Evolutionary conservation across 2,113 vertebrate genomes (phyloP).

Genomic region (Saiga tatarica): DNA sequence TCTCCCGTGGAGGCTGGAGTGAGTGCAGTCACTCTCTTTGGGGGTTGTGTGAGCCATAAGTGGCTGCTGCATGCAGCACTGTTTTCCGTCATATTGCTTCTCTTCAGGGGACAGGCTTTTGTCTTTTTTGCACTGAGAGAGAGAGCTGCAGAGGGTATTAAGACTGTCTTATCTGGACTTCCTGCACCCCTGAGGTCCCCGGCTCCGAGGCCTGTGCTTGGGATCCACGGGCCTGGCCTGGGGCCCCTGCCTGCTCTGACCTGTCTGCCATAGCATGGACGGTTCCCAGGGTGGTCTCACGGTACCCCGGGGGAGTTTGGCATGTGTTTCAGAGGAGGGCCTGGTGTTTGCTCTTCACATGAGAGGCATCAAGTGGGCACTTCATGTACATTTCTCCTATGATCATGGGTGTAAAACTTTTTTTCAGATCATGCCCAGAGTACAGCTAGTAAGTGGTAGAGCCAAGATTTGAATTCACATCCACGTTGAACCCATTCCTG

Average conservation of each 20-base stretch:
- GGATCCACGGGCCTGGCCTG: not conserved
- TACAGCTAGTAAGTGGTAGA: not conserved
- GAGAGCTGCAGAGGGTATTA: fast-evolving
- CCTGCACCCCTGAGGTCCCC: not conserved
- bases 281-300: not conserved
- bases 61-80: not conserved
- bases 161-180: not conserved
- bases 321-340: not conserved
- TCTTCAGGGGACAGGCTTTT: not conserved
- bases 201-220: not conserved
- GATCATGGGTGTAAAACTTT: not conserved
- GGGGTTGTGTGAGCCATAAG: fast-evolving
- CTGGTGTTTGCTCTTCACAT: not conserved
- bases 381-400: not conserved
- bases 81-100: not conserved
- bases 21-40: not conserved
- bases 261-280: not conserved
- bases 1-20: fast-evolving
- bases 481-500: fast-evolving
- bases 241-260: not conserved
- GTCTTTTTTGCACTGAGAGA: not conserved
- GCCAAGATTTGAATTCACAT: not conserved
- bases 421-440: not conserved
- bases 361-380: not conserved
- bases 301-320: not conserved